Evolutionary conservation across 2,888 invertebrate species (phyloP), one percentile per base, ranked within the genome.

Genomic region (Andrena fulva): DNA sequence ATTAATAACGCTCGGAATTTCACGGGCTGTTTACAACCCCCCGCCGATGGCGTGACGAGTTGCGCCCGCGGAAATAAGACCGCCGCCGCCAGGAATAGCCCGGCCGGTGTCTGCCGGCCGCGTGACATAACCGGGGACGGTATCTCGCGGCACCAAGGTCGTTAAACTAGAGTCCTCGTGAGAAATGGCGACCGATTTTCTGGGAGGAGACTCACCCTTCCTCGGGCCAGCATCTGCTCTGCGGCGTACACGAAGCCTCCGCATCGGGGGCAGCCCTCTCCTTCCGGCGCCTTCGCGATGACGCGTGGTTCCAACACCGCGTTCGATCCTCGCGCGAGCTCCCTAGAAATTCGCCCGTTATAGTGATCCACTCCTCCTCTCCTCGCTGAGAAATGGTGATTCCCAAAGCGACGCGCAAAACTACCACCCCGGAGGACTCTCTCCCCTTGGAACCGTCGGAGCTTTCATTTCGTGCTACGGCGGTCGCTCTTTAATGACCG

Each of bases 161-260:
- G 68, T 27, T 54, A 35, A 12, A 33, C 35, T 68, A 20, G 68
- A 31, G 52, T 24, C 67, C 24, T 24, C 56, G 56, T 27, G 56
- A 20, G 56, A 56, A 56, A 33, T 48, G 50, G 24, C n/a, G 68
- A 62, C 42, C 42, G 42, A 75, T 82, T 80, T 48, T 59, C 12
- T 16, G 5, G 20, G 35, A 42, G 20, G 35, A 76, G 77, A 95
- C 96, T 96, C 95, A 98, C 98, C 96, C 96, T 96, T 95, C 97
- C 98, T 94, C 97, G 96, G 89, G 98, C 98, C 92, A 98, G 95
- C 98, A 98, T 98, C 95, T 98, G 97, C 95, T 98, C 98, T 81
- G 98, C 98, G 85, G 97, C 97, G 94, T 98, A 98, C 73, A 98
- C 98, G 93, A 94, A 97, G 85, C 98, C 98, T 86, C 98, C 98